A percentile compares a stretch with the other conserved stretches of the same genome.
These are phyloP conservation scores for Polyommatus iphigenia DNA, from an alignment of 2,888 invertebrate genomes.

Conservation along the genomic window DNA sequence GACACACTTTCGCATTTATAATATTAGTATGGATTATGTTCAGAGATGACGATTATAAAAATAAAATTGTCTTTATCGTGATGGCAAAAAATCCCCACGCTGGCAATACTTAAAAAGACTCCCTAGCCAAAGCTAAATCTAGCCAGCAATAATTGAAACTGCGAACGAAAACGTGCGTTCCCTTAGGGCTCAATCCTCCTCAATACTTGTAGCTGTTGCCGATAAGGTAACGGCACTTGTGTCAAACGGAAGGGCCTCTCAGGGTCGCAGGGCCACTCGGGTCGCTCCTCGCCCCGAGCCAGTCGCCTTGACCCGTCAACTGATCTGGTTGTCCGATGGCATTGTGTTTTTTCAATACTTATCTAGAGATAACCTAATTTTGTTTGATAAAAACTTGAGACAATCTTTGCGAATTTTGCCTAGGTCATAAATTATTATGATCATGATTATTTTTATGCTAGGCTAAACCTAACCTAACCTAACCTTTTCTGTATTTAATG, in stretches of 20 bases:
- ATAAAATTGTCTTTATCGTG: neutral
- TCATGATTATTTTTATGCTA: neutral
- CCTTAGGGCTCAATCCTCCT: neutral
- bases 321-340: slow-evolving; percentile 6
- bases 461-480: neutral
- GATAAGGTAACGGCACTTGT: slow-evolving; percentile 60
- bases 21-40: too few species aligned
- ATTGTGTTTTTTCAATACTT: slow-evolving; percentile 16
- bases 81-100: neutral
- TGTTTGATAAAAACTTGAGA: neutral
- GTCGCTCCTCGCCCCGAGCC: slow-evolving; percentile 61
- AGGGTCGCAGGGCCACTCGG: slow-evolving; percentile 50
- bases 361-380: slow-evolving; percentile 11
- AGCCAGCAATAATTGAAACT: neutral
- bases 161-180: neutral
- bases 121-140: neutral
- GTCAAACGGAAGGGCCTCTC: slow-evolving; percentile 48
- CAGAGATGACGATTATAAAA: too few species aligned
- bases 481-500: neutral
- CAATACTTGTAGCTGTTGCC: slow-evolving; percentile 9
- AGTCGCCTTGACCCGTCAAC: slow-evolving; percentile 67
- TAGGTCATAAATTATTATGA: neutral
- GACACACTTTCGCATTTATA: too few species aligned
- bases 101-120: neutral
- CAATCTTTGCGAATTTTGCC: neutral